phyloP scores from a whole-genome alignment of 2,888 invertebrate genomes.

The Eupithecia inturbata region DNA sequence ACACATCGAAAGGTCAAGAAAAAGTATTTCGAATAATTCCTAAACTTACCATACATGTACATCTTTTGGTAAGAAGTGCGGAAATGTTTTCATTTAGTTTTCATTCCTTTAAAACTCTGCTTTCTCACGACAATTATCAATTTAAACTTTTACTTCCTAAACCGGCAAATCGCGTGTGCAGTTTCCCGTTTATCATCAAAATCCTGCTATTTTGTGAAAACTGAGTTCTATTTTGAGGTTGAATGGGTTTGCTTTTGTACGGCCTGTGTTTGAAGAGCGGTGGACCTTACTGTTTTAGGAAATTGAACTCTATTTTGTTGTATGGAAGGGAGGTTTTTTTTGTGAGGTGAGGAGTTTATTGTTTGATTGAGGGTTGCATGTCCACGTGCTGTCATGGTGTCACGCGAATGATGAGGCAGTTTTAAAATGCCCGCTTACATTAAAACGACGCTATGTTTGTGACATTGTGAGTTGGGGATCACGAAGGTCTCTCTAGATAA shows the following conservation, averaged over 20 bases:
- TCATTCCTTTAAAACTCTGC: not conserved
- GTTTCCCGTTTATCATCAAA: constrained; percentile 37
- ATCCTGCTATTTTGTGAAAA: constrained; percentile 30
- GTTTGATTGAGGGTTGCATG: constrained; percentile 37
- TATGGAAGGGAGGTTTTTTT: not conserved
- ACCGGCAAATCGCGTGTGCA: constrained; percentile 57
- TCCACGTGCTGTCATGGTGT: constrained; percentile 35
- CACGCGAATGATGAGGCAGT: constrained; percentile 43
- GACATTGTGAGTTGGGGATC: not conserved
- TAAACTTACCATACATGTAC: not conserved
- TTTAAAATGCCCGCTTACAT: constrained; percentile 13
- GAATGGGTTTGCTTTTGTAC: constrained; percentile 17
- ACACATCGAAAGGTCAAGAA: not conserved
- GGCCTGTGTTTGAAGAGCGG: not conserved
- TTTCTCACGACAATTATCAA: constrained; percentile 46
- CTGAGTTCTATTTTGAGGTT: constrained; percentile 36
- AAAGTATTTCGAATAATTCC: not conserved
- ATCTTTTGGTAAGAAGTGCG: not conserved
- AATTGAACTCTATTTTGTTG: not conserved
- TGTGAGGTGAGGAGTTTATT: not conserved
- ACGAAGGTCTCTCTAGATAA: no score
- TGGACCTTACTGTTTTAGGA: not conserved
- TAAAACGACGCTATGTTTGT: not conserved
- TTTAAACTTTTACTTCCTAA: constrained; percentile 46
- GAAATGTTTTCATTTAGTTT: not conserved